Evolutionary conservation across 35 echinoderm and acorn worm genomes (phyloP), one percentile per base, ranked within the genome.

Genomic region (Apostichopus japonicus): DNA sequence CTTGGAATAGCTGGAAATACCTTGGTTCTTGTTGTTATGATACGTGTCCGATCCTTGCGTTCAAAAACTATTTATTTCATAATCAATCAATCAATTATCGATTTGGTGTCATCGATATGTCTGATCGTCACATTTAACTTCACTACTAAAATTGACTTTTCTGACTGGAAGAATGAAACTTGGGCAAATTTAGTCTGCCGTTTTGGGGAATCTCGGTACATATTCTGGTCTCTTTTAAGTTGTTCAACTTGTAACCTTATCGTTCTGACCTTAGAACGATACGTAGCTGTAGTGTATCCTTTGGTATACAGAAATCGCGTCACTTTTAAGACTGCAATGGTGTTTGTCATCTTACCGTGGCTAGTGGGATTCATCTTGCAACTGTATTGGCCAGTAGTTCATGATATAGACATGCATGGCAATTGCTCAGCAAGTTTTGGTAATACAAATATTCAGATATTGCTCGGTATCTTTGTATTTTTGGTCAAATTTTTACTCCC

Each of bases 81-180:
- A 11, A 54, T 24, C 63, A 90, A 72, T 53, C 87, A 90, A 90
- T 90, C 87, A 23, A 19, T 90, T 25, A 77, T 90, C 23, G 87
- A 90, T 71, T 90, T 90, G n/a, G 27, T 71, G 19, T 11, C 63
- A 54, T 71, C 87, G 11, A 54, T 73, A 5, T 77, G 15, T 73
- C 71, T 90, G n/a, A 13, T 73, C 24, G 54, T 90, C 5, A 5
- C 58, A 6, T 65, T 62, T 14, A 62, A 87, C 25, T 14, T 24
- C n/a, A 8, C 56, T 8, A 14, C 16, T 23, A 14, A 87, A 21
- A 58, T 27, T 21, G 86, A 87, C 23, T 87, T 65, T 14, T 15
- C 57, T 10, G 56, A 87, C 13, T 62, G 56, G 56, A 24, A 27
- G 24, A 23, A 57, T 6, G 58, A 65, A 15, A 56, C 23, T 8